These are phyloP conservation scores for Muntiacus reevesi DNA, from an alignment of 2,113 vertebrate genomes.

Conservation along the genomic window DNA sequence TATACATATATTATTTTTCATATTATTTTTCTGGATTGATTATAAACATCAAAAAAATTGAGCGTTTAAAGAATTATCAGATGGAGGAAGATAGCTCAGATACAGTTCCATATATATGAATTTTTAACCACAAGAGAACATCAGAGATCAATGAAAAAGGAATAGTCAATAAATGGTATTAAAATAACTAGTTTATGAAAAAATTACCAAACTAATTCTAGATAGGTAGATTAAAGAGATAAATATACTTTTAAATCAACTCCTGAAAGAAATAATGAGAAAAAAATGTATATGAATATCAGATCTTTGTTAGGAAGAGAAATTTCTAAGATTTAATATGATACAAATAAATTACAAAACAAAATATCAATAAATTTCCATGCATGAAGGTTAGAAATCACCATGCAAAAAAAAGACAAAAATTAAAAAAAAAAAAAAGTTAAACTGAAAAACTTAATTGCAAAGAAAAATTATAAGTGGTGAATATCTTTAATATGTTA, in stretches of 20 bases:
- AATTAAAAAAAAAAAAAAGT: no score
- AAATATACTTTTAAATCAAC: conserved; percentile 7
- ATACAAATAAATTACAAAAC: not conserved
- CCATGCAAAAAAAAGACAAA: not conserved
- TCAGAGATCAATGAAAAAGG: not conserved
- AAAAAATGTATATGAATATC: not conserved
- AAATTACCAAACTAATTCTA: not conserved
- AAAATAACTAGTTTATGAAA: not conserved
- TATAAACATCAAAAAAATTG: conserved; percentile 19
- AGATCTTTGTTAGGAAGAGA: conserved; percentile 27
- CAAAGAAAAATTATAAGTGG: not conserved
- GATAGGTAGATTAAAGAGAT: not conserved
- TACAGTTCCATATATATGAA: not conserved
- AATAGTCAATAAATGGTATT: conserved; percentile 2
- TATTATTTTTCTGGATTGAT: not conserved
- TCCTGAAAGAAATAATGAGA: not conserved
- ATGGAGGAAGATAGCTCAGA: not conserved
- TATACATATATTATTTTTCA: not conserved
- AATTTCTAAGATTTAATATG: conserved; percentile 15
- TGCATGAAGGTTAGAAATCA: not conserved
- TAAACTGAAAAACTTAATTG: not conserved
- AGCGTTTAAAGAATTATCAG: conserved; percentile 20
- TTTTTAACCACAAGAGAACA: conserved; percentile 17
- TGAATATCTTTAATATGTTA: not conserved
- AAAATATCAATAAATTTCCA: conserved; percentile 27